Percentiles rank a stretch among this genome's conserved stretches.
Conservation (phyloP, 1,140 invertebrate species). For the Berghia stephanieae region DNA sequence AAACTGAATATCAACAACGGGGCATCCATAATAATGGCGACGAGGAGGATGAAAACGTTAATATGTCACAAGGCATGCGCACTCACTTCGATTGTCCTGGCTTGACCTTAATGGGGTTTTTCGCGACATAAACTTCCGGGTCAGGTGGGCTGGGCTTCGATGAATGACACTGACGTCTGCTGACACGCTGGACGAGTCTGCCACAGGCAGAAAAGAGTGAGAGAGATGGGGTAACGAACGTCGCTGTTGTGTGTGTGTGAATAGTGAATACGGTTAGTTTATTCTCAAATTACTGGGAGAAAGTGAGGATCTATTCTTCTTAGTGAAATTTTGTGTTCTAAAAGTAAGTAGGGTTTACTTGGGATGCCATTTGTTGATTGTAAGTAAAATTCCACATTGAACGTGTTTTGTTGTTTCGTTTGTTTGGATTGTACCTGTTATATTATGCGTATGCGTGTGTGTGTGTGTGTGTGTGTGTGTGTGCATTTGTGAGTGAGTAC, state of each 20-base stretch:
- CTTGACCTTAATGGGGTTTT: slow-evolving; percentile 13
- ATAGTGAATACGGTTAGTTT: too few species aligned
- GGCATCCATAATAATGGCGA: too few species aligned
- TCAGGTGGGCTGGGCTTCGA: too few species aligned
- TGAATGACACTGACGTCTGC: not conserved
- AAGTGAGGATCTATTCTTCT: too few species aligned
- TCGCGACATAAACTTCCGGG: slow-evolving; percentile 12
- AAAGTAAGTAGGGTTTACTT: not conserved
- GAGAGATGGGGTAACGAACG: too few species aligned
- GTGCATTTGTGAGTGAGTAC: not conserved
- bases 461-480: slow-evolving; percentile 1
- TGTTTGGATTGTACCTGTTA: not conserved
- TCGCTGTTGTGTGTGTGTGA: too few species aligned
- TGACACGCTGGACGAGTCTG: too few species aligned
- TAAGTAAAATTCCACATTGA: not conserved
- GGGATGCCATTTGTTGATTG: not conserved
- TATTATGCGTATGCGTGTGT: not conserved
- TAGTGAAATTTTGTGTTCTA: not conserved
- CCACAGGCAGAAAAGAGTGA: too few species aligned
- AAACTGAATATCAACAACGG: too few species aligned
- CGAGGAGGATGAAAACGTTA: slow-evolving; percentile 4
- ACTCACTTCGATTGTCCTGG: slow-evolving; percentile 9
- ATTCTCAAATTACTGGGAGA: too few species aligned
- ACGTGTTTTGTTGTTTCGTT: not conserved
- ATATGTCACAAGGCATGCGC: slow-evolving; percentile 32